Evolutionary conservation across 92 coral and sea anemone species (phyloP).

Genomic region (Desmophyllum pertusum): DNA sequence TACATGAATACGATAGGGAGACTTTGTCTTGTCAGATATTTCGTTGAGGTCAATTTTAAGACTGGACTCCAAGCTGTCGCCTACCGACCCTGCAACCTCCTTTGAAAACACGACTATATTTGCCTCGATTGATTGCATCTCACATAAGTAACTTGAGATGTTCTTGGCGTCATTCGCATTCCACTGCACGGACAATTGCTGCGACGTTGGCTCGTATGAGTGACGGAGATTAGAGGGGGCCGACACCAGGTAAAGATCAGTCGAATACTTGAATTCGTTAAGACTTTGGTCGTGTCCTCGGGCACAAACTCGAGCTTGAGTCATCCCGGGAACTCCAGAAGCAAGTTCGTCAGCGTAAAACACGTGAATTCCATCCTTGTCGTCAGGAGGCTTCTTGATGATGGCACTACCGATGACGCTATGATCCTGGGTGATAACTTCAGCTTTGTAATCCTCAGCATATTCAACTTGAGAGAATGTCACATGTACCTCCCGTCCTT

Average conservation of each 20-base stretch:
- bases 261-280: conserved; percentile 11
- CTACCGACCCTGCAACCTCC: not conserved
- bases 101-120: not conserved
- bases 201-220: conserved; percentile 13
- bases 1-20: not conserved
- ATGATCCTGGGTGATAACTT: not conserved
- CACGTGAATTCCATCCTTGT: not conserved
- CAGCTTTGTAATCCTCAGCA: conserved; percentile 25
- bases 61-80: not conserved
- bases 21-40: not conserved
- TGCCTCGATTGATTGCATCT: not conserved
- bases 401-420: conserved; percentile 7
- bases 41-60: not conserved
- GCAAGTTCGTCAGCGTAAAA: conserved; percentile 2
- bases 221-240: not conserved
- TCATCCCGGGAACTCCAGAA: conserved; percentile 14
- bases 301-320: conserved; percentile 10
- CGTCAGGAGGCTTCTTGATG: not conserved
- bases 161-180: not conserved
- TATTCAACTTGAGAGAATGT: conserved; percentile 10
- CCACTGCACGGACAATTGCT: not conserved
- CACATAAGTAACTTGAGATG: conserved; percentile 6
- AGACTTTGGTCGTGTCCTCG: not conserved
- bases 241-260: conserved; percentile 7
- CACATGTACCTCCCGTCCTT: conserved; percentile 13